These are phyloP conservation scores for Trididemnum miniatum DNA, from an alignment of 23 tunicate genomes.

Conservation along the genomic window DNA sequence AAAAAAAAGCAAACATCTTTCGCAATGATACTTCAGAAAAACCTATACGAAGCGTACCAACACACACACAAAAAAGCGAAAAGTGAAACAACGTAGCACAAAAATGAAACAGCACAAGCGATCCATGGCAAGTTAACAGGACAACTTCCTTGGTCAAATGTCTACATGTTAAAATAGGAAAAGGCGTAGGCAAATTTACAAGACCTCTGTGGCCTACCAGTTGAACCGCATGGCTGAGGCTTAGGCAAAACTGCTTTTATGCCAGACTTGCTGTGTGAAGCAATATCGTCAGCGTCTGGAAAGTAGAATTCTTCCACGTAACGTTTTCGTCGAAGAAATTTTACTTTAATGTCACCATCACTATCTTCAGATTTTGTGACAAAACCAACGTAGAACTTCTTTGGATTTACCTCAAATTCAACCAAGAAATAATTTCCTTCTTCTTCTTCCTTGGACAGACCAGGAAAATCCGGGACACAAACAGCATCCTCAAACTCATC, in stretches of 20 bases:
- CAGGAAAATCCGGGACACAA: neutral
- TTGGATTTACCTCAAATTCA: neutral
- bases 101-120: neutral
- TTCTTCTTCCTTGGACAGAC: neutral
- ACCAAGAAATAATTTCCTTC: conserved; percentile 1
- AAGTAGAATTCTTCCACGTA: conserved; percentile 5
- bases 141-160: too few species aligned
- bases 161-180: neutral
- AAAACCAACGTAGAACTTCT: neutral
- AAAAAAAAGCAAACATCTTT: too few species aligned
- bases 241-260: neutral
- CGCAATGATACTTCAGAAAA: neutral
- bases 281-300: neutral
- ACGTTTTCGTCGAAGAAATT: neutral
- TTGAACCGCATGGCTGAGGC: too few species aligned
- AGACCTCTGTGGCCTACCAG: too few species aligned
- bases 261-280: neutral
- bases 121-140: too few species aligned
- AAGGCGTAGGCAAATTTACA: too few species aligned
- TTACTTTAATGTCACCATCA: conserved; percentile 5
- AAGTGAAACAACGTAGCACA: too few species aligned
- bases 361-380: neutral
- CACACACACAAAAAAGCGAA: too few species aligned
- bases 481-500: neutral
- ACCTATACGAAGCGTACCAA: too few species aligned